phyloP scores from a whole-genome alignment of 2,113 vertebrate genomes.

The Trichechus manatus region DNA sequence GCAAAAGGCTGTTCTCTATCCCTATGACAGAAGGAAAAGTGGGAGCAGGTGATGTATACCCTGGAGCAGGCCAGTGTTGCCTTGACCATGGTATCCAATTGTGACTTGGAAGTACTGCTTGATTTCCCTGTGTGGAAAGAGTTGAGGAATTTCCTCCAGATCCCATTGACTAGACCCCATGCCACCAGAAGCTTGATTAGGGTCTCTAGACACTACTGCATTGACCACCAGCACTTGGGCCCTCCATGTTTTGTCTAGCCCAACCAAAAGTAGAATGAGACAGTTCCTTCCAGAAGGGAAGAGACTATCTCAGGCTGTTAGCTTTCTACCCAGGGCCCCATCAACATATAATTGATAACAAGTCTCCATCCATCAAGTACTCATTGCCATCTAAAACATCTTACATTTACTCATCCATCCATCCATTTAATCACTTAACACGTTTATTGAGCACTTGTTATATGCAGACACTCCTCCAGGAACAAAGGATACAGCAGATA shows the following conservation, averaged over 20 bases:
- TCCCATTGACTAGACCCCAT: accelerated
- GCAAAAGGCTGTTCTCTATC: background rate
- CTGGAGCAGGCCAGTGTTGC: background rate
- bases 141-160: background rate
- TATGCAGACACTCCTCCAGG: background rate
- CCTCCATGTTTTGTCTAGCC: background rate
- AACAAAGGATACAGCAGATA: background rate
- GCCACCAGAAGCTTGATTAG: background rate
- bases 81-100: background rate
- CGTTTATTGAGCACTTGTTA: background rate
- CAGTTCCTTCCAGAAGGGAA: background rate
- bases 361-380: background rate
- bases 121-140: background rate
- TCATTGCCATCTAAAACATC: background rate
- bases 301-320: background rate
- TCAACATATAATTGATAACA: background rate
- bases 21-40: background rate
- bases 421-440: background rate
- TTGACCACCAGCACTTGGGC: background rate
- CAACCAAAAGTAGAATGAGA: background rate
- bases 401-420: background rate
- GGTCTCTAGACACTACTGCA: background rate
- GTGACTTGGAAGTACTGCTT: background rate
- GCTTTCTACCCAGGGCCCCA: background rate
- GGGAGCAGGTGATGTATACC: background rate